phyloP scores from a whole-genome alignment of 2,113 vertebrate species.

The Nycticebus coucang region DNA sequence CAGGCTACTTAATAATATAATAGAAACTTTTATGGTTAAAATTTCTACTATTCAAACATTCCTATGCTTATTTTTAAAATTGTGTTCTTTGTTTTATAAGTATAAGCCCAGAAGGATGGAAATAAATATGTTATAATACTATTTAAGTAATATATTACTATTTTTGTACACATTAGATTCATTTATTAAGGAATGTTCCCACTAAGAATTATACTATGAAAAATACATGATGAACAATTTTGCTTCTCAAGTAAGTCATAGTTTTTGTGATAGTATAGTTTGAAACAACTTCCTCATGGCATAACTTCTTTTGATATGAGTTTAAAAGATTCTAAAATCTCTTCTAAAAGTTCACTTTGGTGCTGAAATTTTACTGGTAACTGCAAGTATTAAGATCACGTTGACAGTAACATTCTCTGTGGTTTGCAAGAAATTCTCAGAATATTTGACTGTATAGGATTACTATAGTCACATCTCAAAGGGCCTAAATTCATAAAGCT shows the following conservation, averaged over 20 bases:
- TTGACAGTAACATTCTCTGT: not conserved
- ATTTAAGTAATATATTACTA: slow-evolving; percentile 37
- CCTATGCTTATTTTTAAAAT: not conserved
- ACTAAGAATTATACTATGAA: slow-evolving; percentile 18
- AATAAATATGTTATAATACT: not conserved
- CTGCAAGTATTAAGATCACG: not conserved
- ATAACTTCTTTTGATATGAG: slow-evolving; percentile 31
- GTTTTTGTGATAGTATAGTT: slow-evolving; percentile 39
- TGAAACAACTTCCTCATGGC: slow-evolving; percentile 34
- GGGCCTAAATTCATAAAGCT: not conserved
- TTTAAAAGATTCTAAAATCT: slow-evolving; percentile 35
- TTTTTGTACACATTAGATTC: not conserved
- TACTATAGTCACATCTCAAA: not conserved
- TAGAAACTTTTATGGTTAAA: not conserved
- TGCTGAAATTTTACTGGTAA: not conserved
- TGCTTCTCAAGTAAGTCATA: slow-evolving; percentile 55
- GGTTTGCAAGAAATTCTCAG: not conserved
- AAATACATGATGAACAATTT: slow-evolving; percentile 14
- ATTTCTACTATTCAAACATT: not conserved
- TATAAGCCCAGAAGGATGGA: not conserved
- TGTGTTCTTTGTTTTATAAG: not conserved
- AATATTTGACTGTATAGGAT: not conserved
- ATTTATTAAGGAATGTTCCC: slow-evolving; percentile 33
- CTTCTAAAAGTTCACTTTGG: slow-evolving; percentile 6
- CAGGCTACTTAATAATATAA: not conserved